Percentiles rank a stretch among this genome's conserved stretches.
phyloP scores from a whole-genome alignment of 2,888 invertebrate genomes.

The Liodrosophila aerea region DNA sequence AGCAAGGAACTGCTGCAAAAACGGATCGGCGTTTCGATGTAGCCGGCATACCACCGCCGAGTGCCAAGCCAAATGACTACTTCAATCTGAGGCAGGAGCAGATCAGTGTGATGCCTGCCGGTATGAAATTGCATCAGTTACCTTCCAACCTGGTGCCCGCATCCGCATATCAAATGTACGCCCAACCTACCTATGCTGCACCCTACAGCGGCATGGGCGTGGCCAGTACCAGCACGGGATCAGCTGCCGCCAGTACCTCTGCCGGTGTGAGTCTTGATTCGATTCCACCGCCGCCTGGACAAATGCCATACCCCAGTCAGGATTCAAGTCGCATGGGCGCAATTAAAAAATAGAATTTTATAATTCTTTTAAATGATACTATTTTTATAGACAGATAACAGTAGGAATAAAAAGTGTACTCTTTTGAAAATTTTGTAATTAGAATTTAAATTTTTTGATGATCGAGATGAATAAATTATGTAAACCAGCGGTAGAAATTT shows the following conservation, averaged over 20 bases:
- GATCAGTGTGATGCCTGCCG: conserved; percentile 81
- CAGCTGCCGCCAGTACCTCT: conserved; percentile 23
- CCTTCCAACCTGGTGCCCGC: conserved; percentile 81
- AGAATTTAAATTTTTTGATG: too few species aligned
- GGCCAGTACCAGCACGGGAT: conserved; percentile 80
- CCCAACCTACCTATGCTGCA: conserved; percentile 81
- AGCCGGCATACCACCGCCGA: conserved; percentile 89
- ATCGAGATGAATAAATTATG: too few species aligned
- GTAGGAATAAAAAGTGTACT: not conserved
- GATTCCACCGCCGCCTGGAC: conserved; percentile 82
- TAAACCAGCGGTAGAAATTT: too few species aligned
- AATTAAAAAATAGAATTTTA: conserved; percentile 14
- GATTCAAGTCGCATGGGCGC: conserved; percentile 86
- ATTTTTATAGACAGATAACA: too few species aligned
- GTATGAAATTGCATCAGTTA: conserved; percentile 82
- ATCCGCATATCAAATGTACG: conserved; percentile 80
- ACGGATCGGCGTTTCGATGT: conserved; percentile 86
- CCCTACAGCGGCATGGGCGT: conserved; percentile 79
- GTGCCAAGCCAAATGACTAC: conserved; percentile 85
- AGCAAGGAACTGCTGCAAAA: conserved; percentile 84
- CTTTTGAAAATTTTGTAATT: too few species aligned
- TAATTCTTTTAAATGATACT: too few species aligned
- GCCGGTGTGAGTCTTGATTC: conserved; percentile 64
- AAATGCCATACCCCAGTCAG: conserved; percentile 97
- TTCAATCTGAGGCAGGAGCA: conserved; percentile 84